phyloP scores from a whole-genome alignment of 2,797 vertebrate species.

The Sebastolobus alascanus region DNA sequence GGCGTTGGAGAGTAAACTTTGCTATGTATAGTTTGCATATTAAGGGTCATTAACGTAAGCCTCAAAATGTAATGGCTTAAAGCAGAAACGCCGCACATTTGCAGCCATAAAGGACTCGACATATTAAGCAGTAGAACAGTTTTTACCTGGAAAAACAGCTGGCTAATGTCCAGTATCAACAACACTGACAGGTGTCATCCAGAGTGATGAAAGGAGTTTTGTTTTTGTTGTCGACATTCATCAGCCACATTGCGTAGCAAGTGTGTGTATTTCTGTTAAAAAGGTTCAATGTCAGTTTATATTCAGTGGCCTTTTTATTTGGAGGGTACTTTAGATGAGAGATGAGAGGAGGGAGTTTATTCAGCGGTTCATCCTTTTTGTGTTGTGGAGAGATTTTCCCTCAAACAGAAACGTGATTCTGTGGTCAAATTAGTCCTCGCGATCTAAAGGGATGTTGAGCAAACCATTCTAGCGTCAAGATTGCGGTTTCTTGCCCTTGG shows the following conservation, averaged over 20 bases:
- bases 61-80: constrained; percentile 31
- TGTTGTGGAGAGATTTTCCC: constrained; percentile 11
- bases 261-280: not conserved
- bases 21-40: not conserved
- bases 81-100: not conserved
- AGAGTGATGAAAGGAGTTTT: not conserved
- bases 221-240: constrained; percentile 10
- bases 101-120: not conserved
- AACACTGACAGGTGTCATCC: not conserved
- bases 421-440: constrained; percentile 10
- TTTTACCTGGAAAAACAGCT: constrained; percentile 5
- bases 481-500: constrained; percentile 14
- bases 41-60: constrained; percentile 9
- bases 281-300: not conserved
- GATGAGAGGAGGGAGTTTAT: constrained; percentile 4
- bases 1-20: not conserved
- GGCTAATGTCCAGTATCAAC: not conserved
- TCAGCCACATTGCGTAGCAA: not conserved
- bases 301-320: constrained; percentile 8
- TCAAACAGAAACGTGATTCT: constrained; percentile 19
- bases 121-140: not conserved
- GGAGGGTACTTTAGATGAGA: not conserved
- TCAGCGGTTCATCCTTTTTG: constrained; percentile 11
- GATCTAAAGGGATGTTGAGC: not conserved
- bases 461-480: constrained; percentile 28